Evolutionary conservation across 2,888 invertebrate species (phyloP).

Genomic region (Pachycephus smyrnensis): DNA sequence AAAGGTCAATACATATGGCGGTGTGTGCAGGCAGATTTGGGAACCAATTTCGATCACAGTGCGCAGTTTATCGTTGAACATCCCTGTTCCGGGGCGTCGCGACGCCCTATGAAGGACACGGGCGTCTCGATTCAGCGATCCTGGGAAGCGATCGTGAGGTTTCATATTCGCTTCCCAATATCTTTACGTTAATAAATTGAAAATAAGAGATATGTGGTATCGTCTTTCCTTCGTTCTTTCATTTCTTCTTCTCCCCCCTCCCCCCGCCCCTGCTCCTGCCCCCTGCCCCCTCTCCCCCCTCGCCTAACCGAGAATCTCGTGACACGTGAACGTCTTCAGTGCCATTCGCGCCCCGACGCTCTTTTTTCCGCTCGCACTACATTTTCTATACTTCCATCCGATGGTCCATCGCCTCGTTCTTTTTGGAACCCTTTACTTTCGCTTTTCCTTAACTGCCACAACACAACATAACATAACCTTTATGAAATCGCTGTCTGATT

Average conservation of each 20-base stretch:
- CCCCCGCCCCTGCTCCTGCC: too few relatives aligned
- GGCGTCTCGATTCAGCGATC: not conserved
- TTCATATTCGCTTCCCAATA: not conserved
- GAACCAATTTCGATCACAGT: slow-evolving; percentile 7
- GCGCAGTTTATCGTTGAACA: not conserved
- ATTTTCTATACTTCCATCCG: not conserved
- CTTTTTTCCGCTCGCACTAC: not conserved
- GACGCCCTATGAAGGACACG: not conserved
- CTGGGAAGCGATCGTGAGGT: not conserved
- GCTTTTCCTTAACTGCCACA: not conserved
- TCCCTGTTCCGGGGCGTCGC: not conserved
- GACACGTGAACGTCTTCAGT: too few relatives aligned
- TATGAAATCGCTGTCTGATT: not conserved
- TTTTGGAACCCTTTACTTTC: not conserved
- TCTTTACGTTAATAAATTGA: slow-evolving; percentile 21
- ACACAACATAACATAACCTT: not conserved
- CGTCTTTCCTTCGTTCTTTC: slow-evolving; percentile 27
- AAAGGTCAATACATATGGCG: slow-evolving; percentile 52
- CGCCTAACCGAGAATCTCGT: too few relatives aligned
- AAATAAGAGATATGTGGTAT: slow-evolving; percentile 53
- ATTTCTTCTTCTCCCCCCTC: not conserved
- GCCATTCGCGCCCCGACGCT: too few relatives aligned
- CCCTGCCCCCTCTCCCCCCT: too few relatives aligned
- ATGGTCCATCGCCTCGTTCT: not conserved
- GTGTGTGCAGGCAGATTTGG: slow-evolving; percentile 20